Base-by-base conservation (phyloP, 2,113 vertebrate genomes). In the Microcebus tavaratra region DNA sequence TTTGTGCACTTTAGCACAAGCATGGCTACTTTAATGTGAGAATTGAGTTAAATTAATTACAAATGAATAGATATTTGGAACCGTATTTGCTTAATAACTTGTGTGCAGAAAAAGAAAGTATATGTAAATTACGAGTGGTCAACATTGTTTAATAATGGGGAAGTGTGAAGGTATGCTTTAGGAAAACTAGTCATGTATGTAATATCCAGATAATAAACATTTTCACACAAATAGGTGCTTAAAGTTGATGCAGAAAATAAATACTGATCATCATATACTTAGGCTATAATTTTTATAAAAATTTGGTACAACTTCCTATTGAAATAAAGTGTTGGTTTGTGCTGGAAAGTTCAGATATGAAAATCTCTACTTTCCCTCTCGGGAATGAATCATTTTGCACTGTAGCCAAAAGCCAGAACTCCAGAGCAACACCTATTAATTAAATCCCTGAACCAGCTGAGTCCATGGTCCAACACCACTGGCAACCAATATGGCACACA, bases 361-460 rank as follows among this genome's bases (percentile, higher is more conserved):
- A 91, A 96, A 91, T 83, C 34, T 94, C 79, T 55, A 17, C 70
- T 87, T 92, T 68, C 80, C 42, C 75, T 36, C 91, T 92, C 73
- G 89, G 90, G 63, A 87, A 93, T 72, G 94, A 96, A 94, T 90
- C 96, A 53, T 97, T 98, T 97, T 95, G 61, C 96, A 90, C 96
- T 73, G 61, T 8, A 42, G 63, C 31, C 83, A 50, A 91, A 93
- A 95, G 93, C 92, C 72, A 13, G 87, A 93, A 63, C 70, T 76
- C 80, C 18, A 63, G 87, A 96, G 76, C 84, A 96, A 96, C 96
- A 97, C 96, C 92, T 97, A 4, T 95, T 97, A 96, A 97, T 96
- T 95, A 84, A 90, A 92, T 95, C 55, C 45, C 59, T 0, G 3
- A 55, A 3, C 90, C 87, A 95, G 94, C 97, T 76, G 83, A 31